Base-by-base conservation (phyloP, 2,888 invertebrate species). In the Rhagophthalmus giganteus region DNA sequence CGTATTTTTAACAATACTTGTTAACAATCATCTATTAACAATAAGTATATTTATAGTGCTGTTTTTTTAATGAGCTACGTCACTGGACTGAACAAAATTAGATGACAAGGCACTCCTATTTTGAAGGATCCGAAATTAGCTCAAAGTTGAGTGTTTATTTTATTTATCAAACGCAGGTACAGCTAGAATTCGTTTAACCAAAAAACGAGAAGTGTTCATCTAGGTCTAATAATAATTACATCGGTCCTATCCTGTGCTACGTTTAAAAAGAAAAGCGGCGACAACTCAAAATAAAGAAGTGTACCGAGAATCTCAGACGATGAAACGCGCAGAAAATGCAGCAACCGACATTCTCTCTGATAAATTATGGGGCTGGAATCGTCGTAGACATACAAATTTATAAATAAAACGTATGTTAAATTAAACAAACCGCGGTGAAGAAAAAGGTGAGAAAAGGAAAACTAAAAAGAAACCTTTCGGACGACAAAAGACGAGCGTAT, bases 111-210 rank as follows among this genome's bases (percentile, higher is more conserved):
- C 44, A 44, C 14, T 34, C n/a, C 27, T 35, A 44, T 44, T 44
- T 44, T 9, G 35, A 44, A 28, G 13, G 28, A n/a, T 32, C 44
- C 44, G 15, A 27, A 44, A 16, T 44, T 35, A 35, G 28, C 35
- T 16, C 20, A 41, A 24, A 11, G 14, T 44, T 42, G 33, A 33
- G 25, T 46, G 41, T 56, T 54, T 57, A 49, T 49, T 53, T 55
- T 49, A 55, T 57, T 55, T 53, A 45, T 39, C 38, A 27, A 34
- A 39, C 13, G 52, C 58, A 60, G 58, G 58, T 60, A 59, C 60
- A 60, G 58, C 56, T 39, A 51, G 54, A 57, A 62, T 57, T 56
- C 58, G 57, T 27, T 55, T 52, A 48, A 20, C 49, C 50, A 59
- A 55, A n/a, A 57, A 61, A 60, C 55, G 54, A 59, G 55, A 53